Evolutionary conservation across 1,140 invertebrate species (phyloP), one percentile per base, ranked within the genome.

Genomic region (Subanguina moxae): DNA sequence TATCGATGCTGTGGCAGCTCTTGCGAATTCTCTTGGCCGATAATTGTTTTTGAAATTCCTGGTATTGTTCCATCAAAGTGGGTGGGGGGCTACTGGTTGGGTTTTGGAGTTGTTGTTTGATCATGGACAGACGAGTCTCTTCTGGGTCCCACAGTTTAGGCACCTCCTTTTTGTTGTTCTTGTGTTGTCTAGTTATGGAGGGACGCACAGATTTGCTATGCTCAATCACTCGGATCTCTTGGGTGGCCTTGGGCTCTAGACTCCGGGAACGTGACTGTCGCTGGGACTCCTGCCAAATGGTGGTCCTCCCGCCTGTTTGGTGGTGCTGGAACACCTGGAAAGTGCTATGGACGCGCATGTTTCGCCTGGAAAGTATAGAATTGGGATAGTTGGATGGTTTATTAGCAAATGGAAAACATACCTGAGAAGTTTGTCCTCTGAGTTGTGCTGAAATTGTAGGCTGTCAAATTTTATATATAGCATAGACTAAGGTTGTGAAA

Each of bases 141-240:
- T 73, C 70, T 52, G 73, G 72, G 68, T 73, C 64, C 73, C 72
- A 76, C 13, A 76, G 28, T n/a, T 62, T 28, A 13, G 65, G 28
- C 23, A 21, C n/a, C 21, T 76, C 71, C 59, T 76, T 76, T 19
- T 38, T 23, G 13, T 43, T 59, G 32, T 56, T 38, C 57, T 56
- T 9, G 32, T 30, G 15, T 68, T 45, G 23, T n/a, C 21, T 38
- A 38, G 32, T 11, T 11, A 38, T 25, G n/a, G 28, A 25, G 52
- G 67, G 75, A 19, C 73, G 72, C 21, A 72, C 66, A 19, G 72
- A 73, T 75, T 77, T 77, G 30, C 71, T 74, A 27, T 66, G 58
- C 11, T 77, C 32, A 48, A 68, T 38, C 13, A 61, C 46, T 27
- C 38, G 67, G 30, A 27, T 72, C 23, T 56, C 58, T 21, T 65